Conservation (phyloP, 2,113 vertebrate species). For the Ctenomys sociabilis region DNA sequence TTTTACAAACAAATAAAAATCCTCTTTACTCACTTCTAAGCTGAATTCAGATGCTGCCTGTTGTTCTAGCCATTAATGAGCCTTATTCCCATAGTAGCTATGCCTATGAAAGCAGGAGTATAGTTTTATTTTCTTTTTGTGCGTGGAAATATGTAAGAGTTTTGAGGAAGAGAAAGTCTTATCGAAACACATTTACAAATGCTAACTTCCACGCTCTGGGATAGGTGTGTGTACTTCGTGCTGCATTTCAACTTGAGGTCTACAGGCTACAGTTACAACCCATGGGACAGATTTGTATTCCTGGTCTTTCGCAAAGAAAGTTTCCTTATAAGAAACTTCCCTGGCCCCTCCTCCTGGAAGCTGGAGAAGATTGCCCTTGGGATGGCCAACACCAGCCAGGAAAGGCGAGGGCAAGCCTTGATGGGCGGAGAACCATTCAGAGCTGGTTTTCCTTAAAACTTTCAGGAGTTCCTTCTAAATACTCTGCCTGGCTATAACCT, state of each 20-base stretch:
- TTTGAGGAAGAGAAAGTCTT: neutral
- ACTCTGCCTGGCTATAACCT: constrained; percentile 46
- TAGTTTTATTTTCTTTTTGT: neutral
- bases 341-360: neutral
- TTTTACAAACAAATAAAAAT: constrained; percentile 50
- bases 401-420: constrained; percentile 46
- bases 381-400: neutral
- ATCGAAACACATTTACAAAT: neutral
- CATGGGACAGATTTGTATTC: accelerated
- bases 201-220: neutral
- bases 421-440: neutral
- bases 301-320: neutral
- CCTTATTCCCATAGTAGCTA: neutral
- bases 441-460: constrained; percentile 39
- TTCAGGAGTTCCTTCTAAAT: constrained; percentile 71
- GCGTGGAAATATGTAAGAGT: neutral
- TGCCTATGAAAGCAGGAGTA: neutral
- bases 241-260: neutral
- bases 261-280: neutral
- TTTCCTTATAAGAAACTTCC: neutral
- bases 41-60: neutral
- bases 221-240: no score
- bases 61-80: neutral
- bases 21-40: constrained; percentile 51
- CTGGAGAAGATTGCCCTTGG: neutral